These are phyloP conservation scores for Heterohyrax brucei DNA, from an alignment of 2,797 vertebrate genomes.

Conservation along the genomic window DNA sequence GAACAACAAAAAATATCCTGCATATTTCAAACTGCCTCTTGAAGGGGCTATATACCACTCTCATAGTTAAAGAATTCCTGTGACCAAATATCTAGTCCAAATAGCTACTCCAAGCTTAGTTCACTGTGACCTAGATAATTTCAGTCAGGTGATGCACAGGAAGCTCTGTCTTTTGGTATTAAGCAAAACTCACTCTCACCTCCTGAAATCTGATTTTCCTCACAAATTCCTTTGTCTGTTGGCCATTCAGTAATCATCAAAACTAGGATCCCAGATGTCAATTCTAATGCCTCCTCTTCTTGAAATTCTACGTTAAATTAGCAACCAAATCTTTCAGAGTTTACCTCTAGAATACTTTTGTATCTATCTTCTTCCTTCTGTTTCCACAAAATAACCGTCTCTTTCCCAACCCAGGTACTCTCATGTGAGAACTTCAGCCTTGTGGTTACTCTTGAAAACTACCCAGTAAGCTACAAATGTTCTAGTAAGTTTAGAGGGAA, in stretches of 20 bases:
- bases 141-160: background rate
- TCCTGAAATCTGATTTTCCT: conserved; percentile 20
- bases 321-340: conserved; percentile 4
- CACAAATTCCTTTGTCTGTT: conserved; percentile 21
- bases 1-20: background rate
- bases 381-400: background rate
- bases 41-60: background rate
- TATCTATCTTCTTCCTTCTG: background rate
- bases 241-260: background rate
- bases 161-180: background rate
- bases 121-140: background rate
- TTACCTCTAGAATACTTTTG: conserved; percentile 11
- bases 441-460: background rate
- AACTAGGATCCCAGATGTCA: background rate
- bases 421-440: background rate
- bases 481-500: background rate
- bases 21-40: background rate
- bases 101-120: background rate
- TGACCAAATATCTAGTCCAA: background rate
- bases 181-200: background rate
- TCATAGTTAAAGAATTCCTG: background rate
- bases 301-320: background rate
- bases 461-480: background rate
- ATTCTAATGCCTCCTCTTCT: background rate
- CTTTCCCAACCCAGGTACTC: background rate